A percentile compares a stretch with the other conserved stretches of the same genome.
Evolutionary conservation across 2,888 invertebrate genomes (phyloP).

Genomic region (Aphidius colemani): DNA sequence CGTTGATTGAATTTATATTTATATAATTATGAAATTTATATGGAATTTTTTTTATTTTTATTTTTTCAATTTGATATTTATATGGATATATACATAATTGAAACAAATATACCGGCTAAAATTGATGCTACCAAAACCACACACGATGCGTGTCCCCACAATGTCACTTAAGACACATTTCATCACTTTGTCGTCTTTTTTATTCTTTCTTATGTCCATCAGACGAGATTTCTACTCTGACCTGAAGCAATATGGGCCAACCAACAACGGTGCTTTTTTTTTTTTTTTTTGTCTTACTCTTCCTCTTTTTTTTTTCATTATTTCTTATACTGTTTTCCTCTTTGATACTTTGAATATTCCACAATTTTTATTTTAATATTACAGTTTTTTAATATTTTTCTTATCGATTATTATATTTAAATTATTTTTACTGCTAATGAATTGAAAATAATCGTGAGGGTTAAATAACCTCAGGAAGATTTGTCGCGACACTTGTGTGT

Average conservation of each 20-base stretch:
- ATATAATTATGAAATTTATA: background rate
- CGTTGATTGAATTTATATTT: background rate
- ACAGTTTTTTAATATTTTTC: too few relatives aligned
- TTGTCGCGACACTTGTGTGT: slow-evolving; percentile 30
- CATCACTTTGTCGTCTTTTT: slow-evolving; percentile 14
- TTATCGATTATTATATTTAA: too few relatives aligned
- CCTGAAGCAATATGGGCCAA: slow-evolving; percentile 23
- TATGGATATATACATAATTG: background rate
- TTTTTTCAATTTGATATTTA: background rate
- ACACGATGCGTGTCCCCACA: slow-evolving; percentile 8
- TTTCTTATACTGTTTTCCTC: background rate
- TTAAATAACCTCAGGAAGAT: slow-evolving; percentile 24
- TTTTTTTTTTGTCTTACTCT: slow-evolving; percentile 23
- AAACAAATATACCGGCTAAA: background rate
- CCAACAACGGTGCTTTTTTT: slow-evolving; percentile 24
- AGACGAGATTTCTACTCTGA: slow-evolving; percentile 26
- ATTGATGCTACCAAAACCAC: background rate
- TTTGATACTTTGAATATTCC: too few relatives aligned
- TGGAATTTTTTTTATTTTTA: background rate
- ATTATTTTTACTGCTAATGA: background rate
- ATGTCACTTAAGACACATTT: slow-evolving; percentile 1
- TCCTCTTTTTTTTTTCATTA: slow-evolving; percentile 4
- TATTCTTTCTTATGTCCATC: slow-evolving; percentile 7
- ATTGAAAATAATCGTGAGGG: slow-evolving; percentile 13
- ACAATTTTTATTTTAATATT: too few relatives aligned